These are phyloP conservation scores for Amiota minor DNA, from an alignment of 2,888 invertebrate genomes.

Conservation along the genomic window DNA sequence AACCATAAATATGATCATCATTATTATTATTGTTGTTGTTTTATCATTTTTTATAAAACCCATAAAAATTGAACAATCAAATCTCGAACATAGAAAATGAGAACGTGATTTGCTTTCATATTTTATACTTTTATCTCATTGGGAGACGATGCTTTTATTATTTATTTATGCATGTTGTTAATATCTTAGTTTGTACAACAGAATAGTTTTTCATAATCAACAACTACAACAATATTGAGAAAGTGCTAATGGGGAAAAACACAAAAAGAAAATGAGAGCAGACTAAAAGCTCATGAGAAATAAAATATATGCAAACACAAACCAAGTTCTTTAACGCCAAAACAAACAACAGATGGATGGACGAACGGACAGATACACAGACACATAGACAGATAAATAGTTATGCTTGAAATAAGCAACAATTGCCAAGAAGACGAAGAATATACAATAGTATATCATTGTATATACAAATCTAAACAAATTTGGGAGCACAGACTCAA, in stretches of 20 bases:
- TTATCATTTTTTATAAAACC: background rate
- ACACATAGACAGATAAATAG: conserved; percentile 21
- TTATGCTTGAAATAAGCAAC: conserved; percentile 37
- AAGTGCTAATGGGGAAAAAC: conserved; percentile 40
- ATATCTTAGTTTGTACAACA: background rate
- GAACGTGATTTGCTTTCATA: conserved; percentile 3
- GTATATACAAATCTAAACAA: background rate
- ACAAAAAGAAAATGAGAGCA: background rate
- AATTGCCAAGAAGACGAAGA: conserved; percentile 30
- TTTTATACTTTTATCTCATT: background rate
- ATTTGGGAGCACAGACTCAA: background rate
- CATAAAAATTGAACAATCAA: background rate
- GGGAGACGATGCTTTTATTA: background rate
- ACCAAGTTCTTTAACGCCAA: conserved; percentile 58
- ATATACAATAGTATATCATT: too few relatives aligned
- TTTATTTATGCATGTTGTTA: background rate
- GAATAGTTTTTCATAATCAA: background rate
- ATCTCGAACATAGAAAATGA: conserved; percentile 1
- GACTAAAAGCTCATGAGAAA: background rate
- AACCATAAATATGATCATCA: background rate
- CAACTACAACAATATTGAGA: conserved; percentile 1
- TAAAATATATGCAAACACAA: conserved; percentile 23
- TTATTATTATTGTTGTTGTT: background rate
- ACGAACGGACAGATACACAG: conserved; percentile 14
- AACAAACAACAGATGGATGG: conserved; percentile 32